Conservation (phyloP, 2,888 invertebrate genomes). For the Amaurobius ferox region DNA sequence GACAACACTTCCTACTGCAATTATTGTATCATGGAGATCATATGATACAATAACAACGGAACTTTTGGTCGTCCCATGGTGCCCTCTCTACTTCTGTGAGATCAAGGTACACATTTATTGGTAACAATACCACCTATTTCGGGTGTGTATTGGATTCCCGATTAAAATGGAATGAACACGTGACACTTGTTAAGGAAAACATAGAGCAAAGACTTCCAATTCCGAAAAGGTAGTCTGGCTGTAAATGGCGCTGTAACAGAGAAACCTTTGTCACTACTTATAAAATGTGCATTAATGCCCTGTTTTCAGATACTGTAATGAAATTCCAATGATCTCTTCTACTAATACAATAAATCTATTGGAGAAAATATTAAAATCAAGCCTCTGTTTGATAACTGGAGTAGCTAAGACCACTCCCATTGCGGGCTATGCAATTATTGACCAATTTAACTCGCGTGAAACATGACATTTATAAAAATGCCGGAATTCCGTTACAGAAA, state of each 20-base stretch:
- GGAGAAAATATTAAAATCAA: neutral
- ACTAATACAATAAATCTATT: neutral
- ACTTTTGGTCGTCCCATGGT: neutral
- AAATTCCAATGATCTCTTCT: neutral
- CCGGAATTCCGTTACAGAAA: too few relatives aligned
- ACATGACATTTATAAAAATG: too few relatives aligned
- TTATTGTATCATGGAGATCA: too few relatives aligned
- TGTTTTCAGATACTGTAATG: neutral
- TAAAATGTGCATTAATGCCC: neutral
- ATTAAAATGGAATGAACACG: neutral
- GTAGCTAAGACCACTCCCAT: neutral
- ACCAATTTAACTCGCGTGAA: too few relatives aligned
- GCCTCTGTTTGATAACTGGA: neutral
- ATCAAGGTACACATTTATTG: too few relatives aligned
- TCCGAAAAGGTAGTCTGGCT: neutral
- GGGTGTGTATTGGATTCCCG: neutral
- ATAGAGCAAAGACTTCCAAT: neutral
- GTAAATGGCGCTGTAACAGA: neutral
- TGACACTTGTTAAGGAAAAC: neutral
- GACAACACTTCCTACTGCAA: too few relatives aligned
- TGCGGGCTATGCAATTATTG: neutral
- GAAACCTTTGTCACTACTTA: neutral
- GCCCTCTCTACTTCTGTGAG: too few relatives aligned
- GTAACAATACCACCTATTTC: neutral
- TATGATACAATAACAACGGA: neutral